Evolutionary conservation across 1,140 invertebrate genomes (phyloP), one percentile per base, ranked within the genome.

Genomic region (Chironomus tepperi): DNA sequence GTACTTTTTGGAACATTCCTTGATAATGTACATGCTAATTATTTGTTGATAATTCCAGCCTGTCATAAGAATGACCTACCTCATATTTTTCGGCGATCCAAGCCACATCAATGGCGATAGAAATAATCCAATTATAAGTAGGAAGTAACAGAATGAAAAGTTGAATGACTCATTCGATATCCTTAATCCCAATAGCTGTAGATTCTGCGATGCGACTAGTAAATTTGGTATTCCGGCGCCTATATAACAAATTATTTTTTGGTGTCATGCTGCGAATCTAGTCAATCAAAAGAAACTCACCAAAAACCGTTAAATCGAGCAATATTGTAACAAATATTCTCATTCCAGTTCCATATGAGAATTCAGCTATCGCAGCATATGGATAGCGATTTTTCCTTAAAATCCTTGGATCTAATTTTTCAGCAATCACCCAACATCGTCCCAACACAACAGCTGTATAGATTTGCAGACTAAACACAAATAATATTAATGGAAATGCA

Each of bases 81-180:
- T 91, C 89, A 93, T 92, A 79, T 93, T 90, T 80, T 91, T 91
- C 0, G 91, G 91, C 77, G 91, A 92, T 70, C 91, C 91, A n/a
- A 93, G 83, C 91, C 91, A 93, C 86, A 92, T 89, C 65, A 92
- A 81, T 0, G 91, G 91, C 77, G 90, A 91, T 7, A 93, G 82
- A 73, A 90, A 77, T 2, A 89, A 73, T 0, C 89, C 91, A 7
- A 93, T 83, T 8, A 92, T 78, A 3, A 92, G 79, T 77, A 92
- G 85, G 90, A 91, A 93, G 75, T 90, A 89, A 77, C 91, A 93
- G 77, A 89, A 92, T 0, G 90, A 90, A 18, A 93, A 81, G 77
- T 88, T 84, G 74, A 91, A 87, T 43, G 82, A 78, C 3, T 86
- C 83, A 0, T 84, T 83, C 0, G 86, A 86, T 75, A 91, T 84